A percentile compares a stretch with the other conserved stretches of the same genome.
These are phyloP conservation scores for Onchidella celtica DNA, from an alignment of 2,888 invertebrate species.

Conservation along the genomic window DNA sequence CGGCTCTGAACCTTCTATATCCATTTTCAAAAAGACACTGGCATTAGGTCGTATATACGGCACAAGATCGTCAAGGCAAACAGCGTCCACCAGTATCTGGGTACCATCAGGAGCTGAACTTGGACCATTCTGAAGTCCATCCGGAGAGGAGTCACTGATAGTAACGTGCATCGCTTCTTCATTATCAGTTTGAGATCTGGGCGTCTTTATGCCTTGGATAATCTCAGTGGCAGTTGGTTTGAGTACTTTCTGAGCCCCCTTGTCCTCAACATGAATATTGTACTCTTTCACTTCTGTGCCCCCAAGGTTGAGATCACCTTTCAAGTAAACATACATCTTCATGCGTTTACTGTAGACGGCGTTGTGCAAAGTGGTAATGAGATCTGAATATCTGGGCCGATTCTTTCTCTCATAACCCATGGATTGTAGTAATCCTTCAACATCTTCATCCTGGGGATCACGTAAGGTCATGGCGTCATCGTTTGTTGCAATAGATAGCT, in stretches of 20 bases:
- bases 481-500: slow-evolving; percentile 36
- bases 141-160: too few species aligned
- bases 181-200: too few species aligned
- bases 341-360: slow-evolving; percentile 30
- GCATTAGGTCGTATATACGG: slow-evolving; percentile 48
- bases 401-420: background rate
- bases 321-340: slow-evolving; percentile 38
- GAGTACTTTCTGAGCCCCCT: too few species aligned
- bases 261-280: background rate
- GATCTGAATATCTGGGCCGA: slow-evolving; percentile 6
- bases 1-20: slow-evolving; percentile 68
- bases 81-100: slow-evolving; percentile 53
- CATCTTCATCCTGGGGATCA: background rate
- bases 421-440: background rate
- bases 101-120: background rate
- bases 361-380: slow-evolving; percentile 42
- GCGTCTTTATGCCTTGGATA: too few species aligned
- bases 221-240: too few species aligned
- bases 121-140: background rate
- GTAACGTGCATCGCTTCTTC: background rate
- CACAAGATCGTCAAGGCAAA: slow-evolving; percentile 63
- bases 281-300: slow-evolving; percentile 40
- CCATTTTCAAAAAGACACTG: slow-evolving; percentile 68
- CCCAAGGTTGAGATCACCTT: slow-evolving; percentile 32
- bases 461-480: background rate